A percentile compares a stretch with the other conserved stretches of the same genome.
Conservation (phyloP, 2,888 invertebrate genomes). For the Stictocephala bisonia region DNA sequence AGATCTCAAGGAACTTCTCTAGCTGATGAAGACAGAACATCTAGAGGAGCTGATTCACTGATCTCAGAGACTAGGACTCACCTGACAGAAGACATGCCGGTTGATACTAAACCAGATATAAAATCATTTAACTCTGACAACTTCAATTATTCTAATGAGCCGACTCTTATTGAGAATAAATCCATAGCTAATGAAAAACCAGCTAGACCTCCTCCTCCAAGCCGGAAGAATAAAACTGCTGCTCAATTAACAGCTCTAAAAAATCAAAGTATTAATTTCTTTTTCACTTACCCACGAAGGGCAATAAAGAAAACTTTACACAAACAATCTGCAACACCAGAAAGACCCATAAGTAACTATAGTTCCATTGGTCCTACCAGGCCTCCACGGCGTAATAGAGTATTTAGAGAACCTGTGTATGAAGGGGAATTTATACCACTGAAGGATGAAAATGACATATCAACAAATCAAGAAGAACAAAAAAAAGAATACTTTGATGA, state of each 20-base stretch:
- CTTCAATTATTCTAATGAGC: constrained; percentile 37
- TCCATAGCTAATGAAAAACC: constrained; percentile 62
- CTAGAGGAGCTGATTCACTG: constrained; percentile 77
- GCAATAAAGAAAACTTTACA: constrained; percentile 54
- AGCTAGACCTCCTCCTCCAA: constrained; percentile 72
- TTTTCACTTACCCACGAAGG: constrained; percentile 58
- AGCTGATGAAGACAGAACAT: constrained; percentile 78
- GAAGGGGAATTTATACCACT: constrained; percentile 52
- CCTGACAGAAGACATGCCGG: constrained; percentile 37
- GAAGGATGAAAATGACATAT: constrained; percentile 42
- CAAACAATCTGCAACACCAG: constrained; percentile 65
- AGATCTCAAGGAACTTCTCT: constrained; percentile 70
- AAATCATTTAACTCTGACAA: constrained; percentile 13
- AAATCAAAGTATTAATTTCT: constrained; percentile 56
- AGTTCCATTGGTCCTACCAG: constrained; percentile 71
- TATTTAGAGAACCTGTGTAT: constrained; percentile 58
- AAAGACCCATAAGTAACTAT: constrained; percentile 71
- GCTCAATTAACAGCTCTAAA: constrained; percentile 55
- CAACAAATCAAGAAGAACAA: constrained; percentile 27
- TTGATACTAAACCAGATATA: constrained; percentile 44
- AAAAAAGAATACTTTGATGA: constrained; percentile 44
- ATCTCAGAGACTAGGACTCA: constrained; percentile 57
- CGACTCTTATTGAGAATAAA: constrained; percentile 44
- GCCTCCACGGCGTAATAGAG: constrained; percentile 70
- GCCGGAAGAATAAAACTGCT: constrained; percentile 67